phyloP scores from a whole-genome alignment of 2,797 vertebrate genomes.

The Pteropus rufus region DNA sequence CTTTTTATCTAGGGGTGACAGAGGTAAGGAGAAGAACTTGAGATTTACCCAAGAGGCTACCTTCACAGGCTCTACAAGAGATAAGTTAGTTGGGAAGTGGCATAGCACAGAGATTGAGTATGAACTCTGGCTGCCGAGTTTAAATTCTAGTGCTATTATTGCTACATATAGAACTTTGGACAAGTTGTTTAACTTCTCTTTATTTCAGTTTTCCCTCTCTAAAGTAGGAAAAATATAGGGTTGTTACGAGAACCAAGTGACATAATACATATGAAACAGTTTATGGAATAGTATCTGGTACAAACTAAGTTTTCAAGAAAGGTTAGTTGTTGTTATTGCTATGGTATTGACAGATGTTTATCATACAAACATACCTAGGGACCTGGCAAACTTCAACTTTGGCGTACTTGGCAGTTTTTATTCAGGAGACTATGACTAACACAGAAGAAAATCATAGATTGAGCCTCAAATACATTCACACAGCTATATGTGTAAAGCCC shows the following conservation, averaged over 20 bases:
- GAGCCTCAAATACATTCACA: background rate
- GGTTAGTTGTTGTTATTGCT: background rate
- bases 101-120: background rate
- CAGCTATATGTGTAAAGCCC: background rate
- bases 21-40: background rate
- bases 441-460: background rate
- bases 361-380: background rate
- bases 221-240: background rate
- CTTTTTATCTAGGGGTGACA: background rate
- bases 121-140: background rate
- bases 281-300: background rate
- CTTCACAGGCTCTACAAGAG: background rate
- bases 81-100: background rate
- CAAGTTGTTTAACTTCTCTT: background rate
- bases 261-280: background rate
- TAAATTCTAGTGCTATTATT: background rate
- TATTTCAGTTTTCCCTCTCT: background rate
- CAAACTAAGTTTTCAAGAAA: conserved; percentile 9
- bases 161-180: background rate
- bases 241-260: background rate
- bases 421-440: background rate
- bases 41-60: background rate
- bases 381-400: background rate
- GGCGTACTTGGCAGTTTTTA: background rate
- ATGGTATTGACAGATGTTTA: background rate